Evolutionary conservation across 2,888 invertebrate genomes (phyloP), one percentile per base, ranked within the genome.

Genomic region (Acronicta leporina): DNA sequence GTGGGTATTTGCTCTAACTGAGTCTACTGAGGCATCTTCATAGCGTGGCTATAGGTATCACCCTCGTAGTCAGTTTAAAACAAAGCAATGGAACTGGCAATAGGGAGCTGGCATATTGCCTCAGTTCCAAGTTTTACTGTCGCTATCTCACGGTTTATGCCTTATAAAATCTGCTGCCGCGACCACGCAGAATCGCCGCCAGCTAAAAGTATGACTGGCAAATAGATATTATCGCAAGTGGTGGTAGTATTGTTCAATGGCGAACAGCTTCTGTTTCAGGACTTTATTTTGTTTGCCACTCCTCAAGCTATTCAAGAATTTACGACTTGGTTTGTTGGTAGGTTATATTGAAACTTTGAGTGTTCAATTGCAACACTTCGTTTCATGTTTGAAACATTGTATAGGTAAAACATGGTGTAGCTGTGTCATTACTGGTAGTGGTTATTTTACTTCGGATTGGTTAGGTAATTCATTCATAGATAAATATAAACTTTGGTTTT

Each of bases 81-180:
- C 90, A 90, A 91, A 91, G 88, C 90, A 86, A 82, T 77, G 75
- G 83, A 77, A 81, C 77, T 82, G 84, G 88, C 88, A 87, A 86
- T 89, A 87, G 86, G 84, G 85, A 86, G 87, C 87, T 89, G 90
- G 90, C 90, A 88, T 91, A 91, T 89, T 90, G 91, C 91, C 88
- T 88, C 89, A 83, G 87, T 87, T 87, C 84, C 87, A 83, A 87
- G 85, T 90, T 91, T 91, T 91, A 91, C 87, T 84, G 87, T 86
- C 87, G 88, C 89, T 91, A 90, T 89, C 88, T 88, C 87, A 81
- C 85, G 85, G 84, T 92, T 92, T 91, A 92, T 91, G 91, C 88
- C 87, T 89, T 90, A 91, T 91, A 90, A 91, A 92, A 90, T 86
- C 86, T 88, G 84, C 82, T 84, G 82, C 85, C 79, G 83, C 84